These are phyloP conservation scores for Coregonus sp. DNA, from an alignment of 2,797 vertebrate genomes.

Conservation along the genomic window DNA sequence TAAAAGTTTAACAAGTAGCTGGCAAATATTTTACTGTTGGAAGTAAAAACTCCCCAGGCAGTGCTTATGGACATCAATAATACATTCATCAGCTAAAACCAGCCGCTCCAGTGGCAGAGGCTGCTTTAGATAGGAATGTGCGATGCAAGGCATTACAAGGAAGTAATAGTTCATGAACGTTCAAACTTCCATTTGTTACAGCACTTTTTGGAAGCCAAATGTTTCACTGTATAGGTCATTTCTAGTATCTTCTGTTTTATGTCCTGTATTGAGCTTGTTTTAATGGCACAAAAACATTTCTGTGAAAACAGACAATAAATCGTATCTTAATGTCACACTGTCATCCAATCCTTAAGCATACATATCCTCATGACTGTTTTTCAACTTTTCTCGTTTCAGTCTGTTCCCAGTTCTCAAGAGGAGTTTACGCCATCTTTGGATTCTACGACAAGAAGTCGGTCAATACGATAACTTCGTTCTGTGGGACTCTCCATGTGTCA, in stretches of 20 bases:
- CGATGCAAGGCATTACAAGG: neutral
- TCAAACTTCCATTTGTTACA: conserved; percentile 5
- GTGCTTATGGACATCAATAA: conserved; percentile 39
- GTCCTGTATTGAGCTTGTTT: no score
- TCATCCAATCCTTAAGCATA: neutral
- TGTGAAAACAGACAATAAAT: no score
- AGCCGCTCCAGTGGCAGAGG: neutral
- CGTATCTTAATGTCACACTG: neutral
- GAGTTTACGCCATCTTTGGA: conserved; percentile 98
- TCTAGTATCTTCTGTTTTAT: no score
- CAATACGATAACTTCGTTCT: conserved; percentile 98
- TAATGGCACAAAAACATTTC: no score
- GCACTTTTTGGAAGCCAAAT: no score
- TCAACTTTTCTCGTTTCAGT: conserved; percentile 71
- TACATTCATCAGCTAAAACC: conserved; percentile 51
- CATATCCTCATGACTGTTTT: neutral
- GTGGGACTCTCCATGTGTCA: conserved; percentile 96
- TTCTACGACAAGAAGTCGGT: conserved; percentile 99
- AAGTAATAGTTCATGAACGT: neutral
- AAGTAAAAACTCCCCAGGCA: conserved; percentile 48
- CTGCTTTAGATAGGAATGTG: neutral
- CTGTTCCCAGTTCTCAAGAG: conserved; percentile 99
- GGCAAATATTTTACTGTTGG: conserved; percentile 28
- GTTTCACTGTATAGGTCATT: no score
- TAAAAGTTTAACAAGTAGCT: conserved; percentile 46